These are phyloP conservation scores for Lobophora halterata DNA, from an alignment of 2,888 invertebrate species.

Conservation along the genomic window DNA sequence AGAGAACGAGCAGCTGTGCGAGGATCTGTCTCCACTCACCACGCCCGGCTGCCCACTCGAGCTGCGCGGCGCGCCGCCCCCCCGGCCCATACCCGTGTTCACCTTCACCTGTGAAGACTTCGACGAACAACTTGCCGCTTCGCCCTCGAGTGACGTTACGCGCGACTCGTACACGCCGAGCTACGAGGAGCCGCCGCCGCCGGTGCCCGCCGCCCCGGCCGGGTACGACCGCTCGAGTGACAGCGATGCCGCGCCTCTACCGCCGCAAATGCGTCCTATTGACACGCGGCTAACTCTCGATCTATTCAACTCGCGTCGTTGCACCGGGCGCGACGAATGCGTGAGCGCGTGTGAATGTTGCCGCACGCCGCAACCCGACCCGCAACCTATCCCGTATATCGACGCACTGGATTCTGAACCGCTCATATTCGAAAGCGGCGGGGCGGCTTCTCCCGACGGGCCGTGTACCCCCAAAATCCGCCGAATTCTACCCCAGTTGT, in stretches of 20 bases:
- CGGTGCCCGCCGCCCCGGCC: constrained; percentile 50
- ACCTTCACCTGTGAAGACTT: constrained; percentile 73
- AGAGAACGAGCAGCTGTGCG: constrained; percentile 63
- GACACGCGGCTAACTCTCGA: constrained; percentile 65
- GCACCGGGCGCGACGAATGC: constrained; percentile 66
- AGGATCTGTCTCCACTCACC: constrained; percentile 64
- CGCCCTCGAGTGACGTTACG: constrained; percentile 9
- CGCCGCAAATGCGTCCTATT: constrained; percentile 69
- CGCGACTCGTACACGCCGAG: constrained; percentile 34
- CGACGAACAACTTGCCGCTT: constrained; percentile 40
- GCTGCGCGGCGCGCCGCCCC: constrained; percentile 40
- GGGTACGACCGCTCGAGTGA: constrained; percentile 57
- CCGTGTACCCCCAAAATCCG: constrained; percentile 66
- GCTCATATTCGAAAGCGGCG: constrained; percentile 69
- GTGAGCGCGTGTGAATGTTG: constrained; percentile 73
- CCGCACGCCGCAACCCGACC: constrained; percentile 69
- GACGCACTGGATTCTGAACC: constrained; percentile 73
- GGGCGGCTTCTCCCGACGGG: constrained; percentile 46
- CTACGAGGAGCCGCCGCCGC: constrained; percentile 43
- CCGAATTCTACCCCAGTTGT: constrained; percentile 67
- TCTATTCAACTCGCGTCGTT: constrained; percentile 56
- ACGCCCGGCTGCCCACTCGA: constrained; percentile 67
- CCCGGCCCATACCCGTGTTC: constrained; percentile 65
- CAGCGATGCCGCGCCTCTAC: constrained; percentile 56
- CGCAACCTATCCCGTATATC: constrained; percentile 68